Conservation (phyloP, 1,140 invertebrate genomes). For the Procambarus virginalis region DNA sequence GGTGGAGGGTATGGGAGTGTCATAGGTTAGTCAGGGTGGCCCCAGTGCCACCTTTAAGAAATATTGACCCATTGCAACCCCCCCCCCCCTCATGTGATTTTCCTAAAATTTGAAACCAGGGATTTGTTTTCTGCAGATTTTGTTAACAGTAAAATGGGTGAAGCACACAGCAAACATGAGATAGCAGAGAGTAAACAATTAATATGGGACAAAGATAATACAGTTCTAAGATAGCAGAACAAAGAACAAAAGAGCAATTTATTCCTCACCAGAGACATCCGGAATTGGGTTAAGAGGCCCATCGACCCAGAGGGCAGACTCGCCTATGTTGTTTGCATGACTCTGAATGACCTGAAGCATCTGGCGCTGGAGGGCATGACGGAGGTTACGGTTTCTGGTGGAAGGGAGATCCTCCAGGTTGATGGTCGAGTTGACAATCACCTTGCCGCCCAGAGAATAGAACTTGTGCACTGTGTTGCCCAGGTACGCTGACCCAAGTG, state of each 20-base stretch:
- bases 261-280: constrained; percentile 78
- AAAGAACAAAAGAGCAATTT: background rate
- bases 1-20: no score
- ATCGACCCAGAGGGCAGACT: constrained; percentile 88
- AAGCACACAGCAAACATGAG: background rate
- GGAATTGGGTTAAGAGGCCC: constrained; percentile 84
- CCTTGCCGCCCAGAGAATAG: constrained; percentile 79
- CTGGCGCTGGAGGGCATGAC: constrained; percentile 86
- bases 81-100: no score
- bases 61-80: no score
- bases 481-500: constrained; percentile 89
- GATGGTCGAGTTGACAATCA: constrained; percentile 89
- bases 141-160: background rate
- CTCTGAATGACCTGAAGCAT: constrained; percentile 87
- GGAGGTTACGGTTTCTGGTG: constrained; percentile 79
- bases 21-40: no score
- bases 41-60: no score
- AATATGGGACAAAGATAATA: background rate
- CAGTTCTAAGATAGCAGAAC: background rate
- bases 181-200: background rate
- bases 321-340: constrained; percentile 88
- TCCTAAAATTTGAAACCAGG: no score
- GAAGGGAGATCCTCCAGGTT: constrained; percentile 83
- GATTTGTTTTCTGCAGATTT: no score
- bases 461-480: constrained; percentile 86